phyloP scores from a whole-genome alignment of 2,888 invertebrate species.

The Eupithecia abbreviata region DNA sequence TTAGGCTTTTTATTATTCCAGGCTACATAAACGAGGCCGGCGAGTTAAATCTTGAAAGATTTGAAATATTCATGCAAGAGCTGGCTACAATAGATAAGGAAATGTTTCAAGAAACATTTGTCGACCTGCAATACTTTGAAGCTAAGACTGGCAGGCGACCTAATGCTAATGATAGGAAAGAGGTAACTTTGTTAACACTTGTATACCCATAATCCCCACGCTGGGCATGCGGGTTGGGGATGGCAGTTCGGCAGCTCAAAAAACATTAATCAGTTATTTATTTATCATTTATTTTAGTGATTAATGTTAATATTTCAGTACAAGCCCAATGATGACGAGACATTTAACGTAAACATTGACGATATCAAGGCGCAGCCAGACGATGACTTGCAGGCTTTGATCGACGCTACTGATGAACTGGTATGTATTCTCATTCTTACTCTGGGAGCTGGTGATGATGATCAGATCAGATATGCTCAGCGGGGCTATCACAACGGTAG shows the following conservation, averaged over 20 bases:
- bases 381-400: conserved; percentile 84
- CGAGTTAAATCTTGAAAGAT: conserved; percentile 90
- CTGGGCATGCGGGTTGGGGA: no score
- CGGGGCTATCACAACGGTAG: neutral
- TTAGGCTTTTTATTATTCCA: conserved; percentile 56
- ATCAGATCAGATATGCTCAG: neutral
- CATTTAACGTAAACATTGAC: conserved; percentile 74
- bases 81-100: conserved; percentile 89
- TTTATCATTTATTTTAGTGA: neutral
- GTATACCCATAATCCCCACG: no score
- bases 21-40: conserved; percentile 98
- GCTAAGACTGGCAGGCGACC: conserved; percentile 88
- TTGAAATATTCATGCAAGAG: conserved; percentile 92
- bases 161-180: conserved; percentile 73
- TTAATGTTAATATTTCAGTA: conserved; percentile 61
- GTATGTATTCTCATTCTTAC: conserved; percentile 60
- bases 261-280: neutral
- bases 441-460: neutral
- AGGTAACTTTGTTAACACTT: conserved; percentile 49
- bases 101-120: conserved; percentile 89
- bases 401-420: conserved; percentile 85
- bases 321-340: conserved; percentile 79
- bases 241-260: neutral
- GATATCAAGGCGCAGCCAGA: conserved; percentile 74
- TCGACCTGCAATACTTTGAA: conserved; percentile 93